These are phyloP conservation scores for Phaedon cochleariae DNA, from an alignment of 2,888 invertebrate species.

Conservation along the genomic window DNA sequence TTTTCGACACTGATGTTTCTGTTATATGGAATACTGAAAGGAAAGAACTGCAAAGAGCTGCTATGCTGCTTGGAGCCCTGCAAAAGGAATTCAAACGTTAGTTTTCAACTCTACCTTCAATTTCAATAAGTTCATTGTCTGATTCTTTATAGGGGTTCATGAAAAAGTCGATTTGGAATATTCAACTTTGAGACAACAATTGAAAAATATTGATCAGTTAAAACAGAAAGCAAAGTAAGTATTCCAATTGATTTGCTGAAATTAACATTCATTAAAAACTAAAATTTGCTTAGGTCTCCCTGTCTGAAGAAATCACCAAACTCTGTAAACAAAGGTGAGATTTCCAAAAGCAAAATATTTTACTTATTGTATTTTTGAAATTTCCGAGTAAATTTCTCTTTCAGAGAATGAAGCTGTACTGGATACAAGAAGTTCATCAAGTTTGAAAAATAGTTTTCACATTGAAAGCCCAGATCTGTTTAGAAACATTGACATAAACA, in stretches of 20 bases:
- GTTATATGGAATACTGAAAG: constrained; percentile 42
- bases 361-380: not conserved
- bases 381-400: not conserved
- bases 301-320: constrained; percentile 15
- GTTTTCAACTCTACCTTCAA: not conserved
- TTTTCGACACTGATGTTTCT: constrained; percentile 43
- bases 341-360: not conserved
- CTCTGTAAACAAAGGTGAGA: constrained; percentile 17
- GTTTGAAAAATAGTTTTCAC: constrained; percentile 6
- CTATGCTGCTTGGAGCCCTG: constrained; percentile 42
- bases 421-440: not conserved
- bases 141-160: constrained; percentile 28
- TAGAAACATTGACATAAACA: constrained; percentile 11
- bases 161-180: constrained; percentile 28
- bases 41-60: constrained; percentile 37
- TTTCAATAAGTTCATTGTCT: not conserved
- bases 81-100: constrained; percentile 45
- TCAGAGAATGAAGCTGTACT: not conserved
- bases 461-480: constrained; percentile 37
- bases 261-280: not conserved
- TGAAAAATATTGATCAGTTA: constrained; percentile 28
- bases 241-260: not conserved
- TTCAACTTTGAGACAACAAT: constrained; percentile 24
- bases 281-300: constrained; percentile 7
- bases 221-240: constrained; percentile 17